Percentiles rank a stretch among this genome's conserved stretches.
These are phyloP conservation scores for Osmerus mordax DNA, from an alignment of 2,113 vertebrate species.

Conservation along the genomic window DNA sequence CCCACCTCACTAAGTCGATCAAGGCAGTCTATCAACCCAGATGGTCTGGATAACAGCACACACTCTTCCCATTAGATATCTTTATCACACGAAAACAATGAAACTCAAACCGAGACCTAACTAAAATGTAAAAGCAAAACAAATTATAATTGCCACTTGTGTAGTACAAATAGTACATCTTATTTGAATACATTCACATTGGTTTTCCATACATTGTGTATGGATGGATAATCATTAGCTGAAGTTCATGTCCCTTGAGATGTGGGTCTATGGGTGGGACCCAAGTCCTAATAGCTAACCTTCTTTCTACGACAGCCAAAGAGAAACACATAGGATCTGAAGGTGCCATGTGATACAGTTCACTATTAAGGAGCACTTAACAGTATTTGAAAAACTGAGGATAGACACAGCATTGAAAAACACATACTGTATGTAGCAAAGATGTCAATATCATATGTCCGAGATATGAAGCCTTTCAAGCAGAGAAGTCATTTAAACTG, in stretches of 20 bases:
- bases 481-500: slow-evolving; percentile 54
- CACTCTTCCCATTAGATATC: slow-evolving; percentile 39
- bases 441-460: slow-evolving; percentile 66
- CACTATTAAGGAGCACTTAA: slow-evolving; percentile 74
- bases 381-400: slow-evolving; percentile 62
- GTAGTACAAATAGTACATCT: slow-evolving; percentile 59
- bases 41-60: neutral
- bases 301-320: slow-evolving; percentile 34
- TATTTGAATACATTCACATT: slow-evolving; percentile 69
- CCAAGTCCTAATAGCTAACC: slow-evolving; percentile 39
- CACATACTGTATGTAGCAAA: slow-evolving; percentile 60
- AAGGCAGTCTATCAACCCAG: neutral
- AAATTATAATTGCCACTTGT: slow-evolving; percentile 55
- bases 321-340: slow-evolving; percentile 43
- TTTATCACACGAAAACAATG: slow-evolving; percentile 41
- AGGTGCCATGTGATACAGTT: slow-evolving; percentile 59
- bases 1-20: slow-evolving; percentile 14
- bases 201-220: slow-evolving; percentile 57
- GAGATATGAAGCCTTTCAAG: slow-evolving; percentile 62
- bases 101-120: slow-evolving; percentile 47
- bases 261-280: slow-evolving; percentile 37
- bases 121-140: slow-evolving; percentile 51
- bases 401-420: slow-evolving; percentile 64
- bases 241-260: slow-evolving; percentile 54
- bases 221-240: slow-evolving; percentile 45